Base-by-base conservation (phyloP, 2,113 vertebrate species). In the Nestor notabilis region DNA sequence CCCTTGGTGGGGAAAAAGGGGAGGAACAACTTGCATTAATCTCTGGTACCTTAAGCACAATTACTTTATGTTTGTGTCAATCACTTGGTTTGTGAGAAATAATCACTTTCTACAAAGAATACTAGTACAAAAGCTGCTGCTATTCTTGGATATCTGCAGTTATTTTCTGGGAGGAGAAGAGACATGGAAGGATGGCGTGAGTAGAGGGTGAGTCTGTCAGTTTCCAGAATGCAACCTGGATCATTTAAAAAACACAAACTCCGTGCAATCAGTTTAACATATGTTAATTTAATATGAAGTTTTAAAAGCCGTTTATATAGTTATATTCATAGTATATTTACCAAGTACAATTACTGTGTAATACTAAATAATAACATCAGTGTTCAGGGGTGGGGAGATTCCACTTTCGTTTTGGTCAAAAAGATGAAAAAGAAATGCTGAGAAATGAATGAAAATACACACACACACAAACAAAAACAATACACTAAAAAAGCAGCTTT, bases 71-170 rank as follows among this genome's bases (percentile, higher is more conserved):
- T 83, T 90, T 87, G 49, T 80, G 87, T 91, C 95, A 96, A 49
- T 96, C 95, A 90, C 55, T 83, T 80, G 58, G 70, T 65, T 77
- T 43, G 28, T 69, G 82, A 93, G 58, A 94, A 95, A 96, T 79
- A 93, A 96, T 86, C 82, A 63, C 55, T 70, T 90, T 85, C 81
- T 56, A 87, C 84, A 94, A 83, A 93, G 78, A 91, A 90, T 13
- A 69, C 10, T 37, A 19, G n/a, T 74, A 94, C 33, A 93, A 94
- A 92, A 60, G 0, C 63, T 55, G 56, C 78, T 92, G 33, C 82
- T 91, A n/a, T 93, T 93, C 88, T 94, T 94, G 43, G 60, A 61
- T 80, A 96, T 60, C 58, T 79, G 69, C 74, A 80, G 68, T 33
- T 88, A 83, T 80, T 85, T 94, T 80, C 79, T 41, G 14, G 13